Base-by-base conservation (phyloP, 1,140 invertebrate genomes). In the Leptinotarsa defecta region DNA sequence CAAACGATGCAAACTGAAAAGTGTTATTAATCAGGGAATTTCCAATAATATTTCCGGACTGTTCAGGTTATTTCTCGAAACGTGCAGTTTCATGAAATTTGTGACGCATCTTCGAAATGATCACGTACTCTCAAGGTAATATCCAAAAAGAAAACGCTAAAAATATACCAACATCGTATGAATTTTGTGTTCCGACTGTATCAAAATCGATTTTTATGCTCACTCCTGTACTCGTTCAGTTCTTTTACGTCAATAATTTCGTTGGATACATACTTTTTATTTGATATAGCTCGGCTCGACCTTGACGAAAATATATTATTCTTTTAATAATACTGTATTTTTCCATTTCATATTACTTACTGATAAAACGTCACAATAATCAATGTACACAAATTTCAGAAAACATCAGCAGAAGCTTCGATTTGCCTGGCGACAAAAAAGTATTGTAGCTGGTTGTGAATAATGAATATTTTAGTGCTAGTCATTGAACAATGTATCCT, bases 251-350 rank as follows among this genome's bases (percentile, higher is more conserved):
- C 64, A 22, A 67, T 67, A 67, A 24, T 67, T 67, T 34, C 20
- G 27, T 24, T 67, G 27, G 64, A 67, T 24, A 67, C 64, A 67
- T 67, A 24, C 64, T 22, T 67, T 67, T 67, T 24, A 24, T 24
- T 34, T 24, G 64, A 24, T 67, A 67, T 24, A 34, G 27, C n/a
- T 34, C 64, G 64, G 64, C 22, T 34, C 64, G 64, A 67, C 64
- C 64, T 67, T 67, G 64, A 67, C 64, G 11, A 67, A 20, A 67
- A 67, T 67, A 67, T 67, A 67, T 67, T 67, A 67, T 67, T 67
- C 64, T 67, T 67, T 67, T 67, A 67, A 24, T 24, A 67, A 57
- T 57, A 20, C 27, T 15, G 64, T 67, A 24, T 67, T 67, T 67
- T 67, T 67, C 64, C 64, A 67, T 67, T 19, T 22, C 27, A 24